phyloP scores from a whole-genome alignment of 2,888 invertebrate species.

The Papilio gigon region DNA sequence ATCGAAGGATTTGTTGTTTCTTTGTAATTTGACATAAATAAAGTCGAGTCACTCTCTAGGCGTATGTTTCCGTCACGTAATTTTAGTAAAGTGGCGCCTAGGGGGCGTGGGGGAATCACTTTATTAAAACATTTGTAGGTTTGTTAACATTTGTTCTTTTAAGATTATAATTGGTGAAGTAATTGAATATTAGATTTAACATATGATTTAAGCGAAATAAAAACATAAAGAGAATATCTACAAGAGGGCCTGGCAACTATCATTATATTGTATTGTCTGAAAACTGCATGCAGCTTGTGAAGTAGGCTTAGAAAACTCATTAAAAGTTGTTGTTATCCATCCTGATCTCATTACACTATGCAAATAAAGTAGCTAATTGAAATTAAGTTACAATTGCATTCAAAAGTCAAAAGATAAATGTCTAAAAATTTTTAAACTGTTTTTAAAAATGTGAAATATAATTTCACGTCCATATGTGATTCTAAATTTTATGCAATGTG shows the following conservation, averaged over 20 bases:
- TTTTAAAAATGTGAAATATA: not conserved
- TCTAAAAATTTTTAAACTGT: not conserved
- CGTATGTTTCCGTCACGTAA: slow-evolving; percentile 15
- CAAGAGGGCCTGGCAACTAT: too few species aligned
- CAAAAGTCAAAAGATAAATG: not conserved
- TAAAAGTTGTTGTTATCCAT: not conserved
- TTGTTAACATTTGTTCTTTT: slow-evolving; percentile 2
- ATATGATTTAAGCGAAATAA: too few species aligned
- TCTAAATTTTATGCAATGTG: slow-evolving; percentile 19
- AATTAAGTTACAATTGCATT: not conserved
- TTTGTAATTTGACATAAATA: slow-evolving; percentile 19
- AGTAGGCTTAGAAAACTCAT: not conserved
- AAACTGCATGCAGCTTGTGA: not conserved
- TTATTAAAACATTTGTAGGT: slow-evolving; percentile 11
- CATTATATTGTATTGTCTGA: too few species aligned
- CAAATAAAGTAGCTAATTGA: not conserved
- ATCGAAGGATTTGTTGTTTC: slow-evolving; percentile 10
- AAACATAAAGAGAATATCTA: too few species aligned
- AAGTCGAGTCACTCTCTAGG: slow-evolving; percentile 22
- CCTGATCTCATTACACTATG: not conserved
- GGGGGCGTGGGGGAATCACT: slow-evolving; percentile 8
- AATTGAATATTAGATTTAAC: too few species aligned
- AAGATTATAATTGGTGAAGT: too few species aligned
- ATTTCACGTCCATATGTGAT: slow-evolving; percentile 16
- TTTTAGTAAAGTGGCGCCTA: slow-evolving; percentile 11